Evolutionary conservation across 2,797 vertebrate genomes (phyloP).

Genomic region (Crypturellus tataupa): DNA sequence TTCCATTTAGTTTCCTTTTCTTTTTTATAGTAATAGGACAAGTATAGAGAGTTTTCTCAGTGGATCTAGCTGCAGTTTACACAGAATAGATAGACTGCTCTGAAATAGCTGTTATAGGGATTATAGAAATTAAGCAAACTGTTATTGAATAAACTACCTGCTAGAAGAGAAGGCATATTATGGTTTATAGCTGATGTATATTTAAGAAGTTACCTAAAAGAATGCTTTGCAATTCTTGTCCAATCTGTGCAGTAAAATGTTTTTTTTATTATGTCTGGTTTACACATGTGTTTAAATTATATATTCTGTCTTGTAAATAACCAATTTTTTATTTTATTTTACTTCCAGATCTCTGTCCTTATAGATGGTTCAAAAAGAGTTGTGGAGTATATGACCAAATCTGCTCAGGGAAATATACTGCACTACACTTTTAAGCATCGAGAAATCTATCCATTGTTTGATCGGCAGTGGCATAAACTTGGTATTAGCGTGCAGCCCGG

Average conservation of each 20-base stretch:
- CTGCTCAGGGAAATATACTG: constrained; percentile 83
- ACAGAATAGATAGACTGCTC: background rate
- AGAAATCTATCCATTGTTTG: constrained; percentile 92
- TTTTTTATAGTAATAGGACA: background rate
- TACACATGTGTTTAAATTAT: background rate
- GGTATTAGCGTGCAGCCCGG: constrained; percentile 87
- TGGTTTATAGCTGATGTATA: background rate
- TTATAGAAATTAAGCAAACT: background rate
- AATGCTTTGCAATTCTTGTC: background rate
- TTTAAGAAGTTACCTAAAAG: background rate
- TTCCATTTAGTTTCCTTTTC: background rate
- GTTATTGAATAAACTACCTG: background rate
- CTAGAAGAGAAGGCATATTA: background rate
- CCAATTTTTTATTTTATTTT: background rate
- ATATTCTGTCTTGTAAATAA: background rate
- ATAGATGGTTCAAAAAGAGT: constrained; percentile 91
- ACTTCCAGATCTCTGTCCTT: constrained; percentile 87
- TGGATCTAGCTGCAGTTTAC: background rate
- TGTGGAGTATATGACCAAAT: constrained; percentile 89
- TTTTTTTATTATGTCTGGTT: background rate
- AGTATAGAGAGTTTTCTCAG: background rate
- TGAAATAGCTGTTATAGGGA: background rate
- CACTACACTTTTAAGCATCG: constrained; percentile 92
- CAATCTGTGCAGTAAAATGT: background rate
- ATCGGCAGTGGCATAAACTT: constrained; percentile 98